Evolutionary conservation across 2,113 vertebrate species (phyloP).

Genomic region (Thalassoma bifasciatum): DNA sequence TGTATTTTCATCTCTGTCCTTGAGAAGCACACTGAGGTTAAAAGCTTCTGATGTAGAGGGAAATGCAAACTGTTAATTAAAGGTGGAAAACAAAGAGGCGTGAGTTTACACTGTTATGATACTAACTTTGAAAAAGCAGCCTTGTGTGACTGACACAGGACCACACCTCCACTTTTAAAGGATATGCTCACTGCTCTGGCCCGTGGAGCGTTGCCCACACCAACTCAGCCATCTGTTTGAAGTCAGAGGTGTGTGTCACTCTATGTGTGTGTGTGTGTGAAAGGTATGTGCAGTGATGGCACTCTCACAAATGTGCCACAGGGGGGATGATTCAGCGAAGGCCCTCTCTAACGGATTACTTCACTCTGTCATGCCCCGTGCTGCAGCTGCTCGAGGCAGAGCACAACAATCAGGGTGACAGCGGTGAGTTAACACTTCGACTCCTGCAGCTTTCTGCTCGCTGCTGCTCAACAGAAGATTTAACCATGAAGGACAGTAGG

Average conservation of each 20-base stretch:
- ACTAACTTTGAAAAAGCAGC: constrained; percentile 14
- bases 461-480: neutral
- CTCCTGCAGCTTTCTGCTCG: neutral
- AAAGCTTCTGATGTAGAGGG: neutral
- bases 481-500: too few species aligned
- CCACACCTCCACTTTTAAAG: constrained; percentile 14
- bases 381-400: constrained; percentile 23
- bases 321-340: constrained; percentile 43
- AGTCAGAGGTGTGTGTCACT: constrained; percentile 35
- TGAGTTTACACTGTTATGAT: neutral
- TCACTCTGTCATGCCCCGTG: neutral
- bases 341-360: constrained; percentile 24
- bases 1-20: too few species aligned
- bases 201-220: constrained; percentile 21
- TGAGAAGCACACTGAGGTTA: neutral
- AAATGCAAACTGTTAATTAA: neutral
- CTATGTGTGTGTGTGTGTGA: constrained; percentile 25
- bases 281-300: constrained; percentile 36
- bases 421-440: neutral
- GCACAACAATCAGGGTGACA: neutral
- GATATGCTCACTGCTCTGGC: constrained; percentile 16
- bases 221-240: constrained; percentile 68
- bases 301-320: constrained; percentile 19
- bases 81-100: neutral
- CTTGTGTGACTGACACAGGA: constrained; percentile 40